These are phyloP conservation scores for Pseudopleuronectes americanus DNA, from an alignment of 2,797 vertebrate genomes.

Conservation along the genomic window DNA sequence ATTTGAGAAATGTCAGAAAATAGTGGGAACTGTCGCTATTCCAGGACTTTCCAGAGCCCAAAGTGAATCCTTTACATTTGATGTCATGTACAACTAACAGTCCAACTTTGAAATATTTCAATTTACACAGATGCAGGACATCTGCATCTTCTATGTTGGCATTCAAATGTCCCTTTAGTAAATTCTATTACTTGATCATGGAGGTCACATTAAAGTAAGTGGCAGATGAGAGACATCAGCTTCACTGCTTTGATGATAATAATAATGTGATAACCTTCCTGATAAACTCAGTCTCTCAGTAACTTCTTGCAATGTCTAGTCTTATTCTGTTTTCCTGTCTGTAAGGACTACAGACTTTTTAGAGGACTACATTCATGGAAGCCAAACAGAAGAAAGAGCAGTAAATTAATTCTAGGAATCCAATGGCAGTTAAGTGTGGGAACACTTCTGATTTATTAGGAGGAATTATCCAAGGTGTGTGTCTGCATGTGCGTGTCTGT, in stretches of 20 bases:
- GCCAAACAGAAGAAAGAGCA: constrained; percentile 2
- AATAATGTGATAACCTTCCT: not conserved
- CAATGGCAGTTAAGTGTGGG: not conserved
- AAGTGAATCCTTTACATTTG: no score
- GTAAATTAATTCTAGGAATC: not conserved
- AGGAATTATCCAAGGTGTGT: constrained; percentile 11
- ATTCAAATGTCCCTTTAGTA: no score
- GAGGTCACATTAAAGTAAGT: no score
- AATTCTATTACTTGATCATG: no score
- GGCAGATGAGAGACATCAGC: not conserved
- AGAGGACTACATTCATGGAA: not conserved
- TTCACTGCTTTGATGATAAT: not conserved
- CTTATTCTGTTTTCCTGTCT: not conserved
- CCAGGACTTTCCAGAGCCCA: no score
- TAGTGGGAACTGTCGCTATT: no score
- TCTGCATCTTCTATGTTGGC: no score
- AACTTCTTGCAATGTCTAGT: not conserved
- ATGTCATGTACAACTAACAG: no score
- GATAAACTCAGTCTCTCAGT: not conserved
- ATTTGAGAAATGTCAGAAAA: no score
- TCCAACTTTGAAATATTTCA: no score
- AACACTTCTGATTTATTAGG: constrained; percentile 5
- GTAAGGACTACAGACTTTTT: no score
- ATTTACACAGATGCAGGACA: no score
- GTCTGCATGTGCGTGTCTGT: constrained; percentile 16